phyloP scores from a whole-genome alignment of 2,113 vertebrate genomes.

The Dolichotis patagonum region DNA sequence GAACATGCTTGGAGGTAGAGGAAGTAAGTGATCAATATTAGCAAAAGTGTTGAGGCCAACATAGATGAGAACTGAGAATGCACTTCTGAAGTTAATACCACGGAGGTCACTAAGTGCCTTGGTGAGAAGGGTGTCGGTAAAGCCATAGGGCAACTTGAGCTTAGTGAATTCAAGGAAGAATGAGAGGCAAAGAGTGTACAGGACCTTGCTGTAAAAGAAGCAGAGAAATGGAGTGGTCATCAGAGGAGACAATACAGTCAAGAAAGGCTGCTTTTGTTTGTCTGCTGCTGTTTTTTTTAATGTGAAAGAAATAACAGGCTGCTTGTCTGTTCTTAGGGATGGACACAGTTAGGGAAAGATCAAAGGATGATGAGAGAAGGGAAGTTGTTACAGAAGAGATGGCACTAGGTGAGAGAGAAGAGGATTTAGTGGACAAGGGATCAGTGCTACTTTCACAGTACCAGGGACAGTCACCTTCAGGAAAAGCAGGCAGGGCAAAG shows the following conservation, averaged over 20 bases:
- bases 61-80: neutral
- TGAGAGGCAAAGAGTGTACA: neutral
- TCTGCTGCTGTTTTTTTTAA: constrained; percentile 5
- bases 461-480: neutral
- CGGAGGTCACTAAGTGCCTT: neutral
- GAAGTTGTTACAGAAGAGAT: neutral
- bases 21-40: neutral
- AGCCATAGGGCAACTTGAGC: neutral
- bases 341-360: neutral
- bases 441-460: neutral
- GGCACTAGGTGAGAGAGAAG: neutral
- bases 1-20: neutral
- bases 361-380: neutral
- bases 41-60: neutral
- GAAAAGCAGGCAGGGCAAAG: neutral
- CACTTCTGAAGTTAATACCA: no score
- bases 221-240: neutral
- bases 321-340: neutral
- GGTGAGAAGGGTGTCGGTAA: neutral
- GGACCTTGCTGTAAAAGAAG: neutral
- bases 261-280: neutral
- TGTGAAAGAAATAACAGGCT: neutral
- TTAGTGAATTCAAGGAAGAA: neutral
- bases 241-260: neutral
- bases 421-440: neutral